Conservation (phyloP, 2,888 invertebrate species). For the Frankliniella intonsa region DNA sequence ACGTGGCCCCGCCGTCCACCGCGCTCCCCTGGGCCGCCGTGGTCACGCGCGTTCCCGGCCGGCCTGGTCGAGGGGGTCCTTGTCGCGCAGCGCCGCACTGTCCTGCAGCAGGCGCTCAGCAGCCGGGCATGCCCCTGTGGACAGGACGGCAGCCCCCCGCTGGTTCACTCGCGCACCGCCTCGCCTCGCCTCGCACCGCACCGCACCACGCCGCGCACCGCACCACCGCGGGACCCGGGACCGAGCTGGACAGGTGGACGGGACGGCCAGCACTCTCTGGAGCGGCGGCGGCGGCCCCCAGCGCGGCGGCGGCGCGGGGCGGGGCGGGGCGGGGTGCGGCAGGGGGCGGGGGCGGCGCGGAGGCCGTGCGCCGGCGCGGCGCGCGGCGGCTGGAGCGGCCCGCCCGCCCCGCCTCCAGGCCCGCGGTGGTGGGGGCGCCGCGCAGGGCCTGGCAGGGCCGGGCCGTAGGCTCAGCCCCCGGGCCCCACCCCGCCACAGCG, state of each 20-base stretch:
- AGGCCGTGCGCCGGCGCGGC: not conserved
- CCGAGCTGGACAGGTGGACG: not conserved
- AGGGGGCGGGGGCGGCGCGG: not conserved
- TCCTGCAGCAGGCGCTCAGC: not conserved
- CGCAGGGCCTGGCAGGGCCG: not conserved
- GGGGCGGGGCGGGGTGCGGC: no score
- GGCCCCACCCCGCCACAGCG: not conserved
- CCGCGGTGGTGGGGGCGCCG: conserved; percentile 11
- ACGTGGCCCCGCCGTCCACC: not conserved
- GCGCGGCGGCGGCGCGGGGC: not conserved
- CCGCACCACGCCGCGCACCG: not conserved
- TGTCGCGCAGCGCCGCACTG: not conserved
- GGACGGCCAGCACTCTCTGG: conserved; percentile 6
- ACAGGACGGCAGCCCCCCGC: not conserved
- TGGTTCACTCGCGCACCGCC: not conserved
- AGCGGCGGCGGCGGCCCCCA: conserved; percentile 6
- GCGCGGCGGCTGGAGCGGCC: not conserved
- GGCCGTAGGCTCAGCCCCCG: not conserved
- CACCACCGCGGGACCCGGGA: not conserved
- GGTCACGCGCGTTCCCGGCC: not conserved
- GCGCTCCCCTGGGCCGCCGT: conserved; percentile 30
- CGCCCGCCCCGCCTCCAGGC: not conserved
- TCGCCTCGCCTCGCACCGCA: not conserved
- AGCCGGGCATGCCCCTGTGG: not conserved
- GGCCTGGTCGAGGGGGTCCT: not conserved